Evolutionary conservation across 2,113 vertebrate species (phyloP).

Genomic region (Glareola pratincola): DNA sequence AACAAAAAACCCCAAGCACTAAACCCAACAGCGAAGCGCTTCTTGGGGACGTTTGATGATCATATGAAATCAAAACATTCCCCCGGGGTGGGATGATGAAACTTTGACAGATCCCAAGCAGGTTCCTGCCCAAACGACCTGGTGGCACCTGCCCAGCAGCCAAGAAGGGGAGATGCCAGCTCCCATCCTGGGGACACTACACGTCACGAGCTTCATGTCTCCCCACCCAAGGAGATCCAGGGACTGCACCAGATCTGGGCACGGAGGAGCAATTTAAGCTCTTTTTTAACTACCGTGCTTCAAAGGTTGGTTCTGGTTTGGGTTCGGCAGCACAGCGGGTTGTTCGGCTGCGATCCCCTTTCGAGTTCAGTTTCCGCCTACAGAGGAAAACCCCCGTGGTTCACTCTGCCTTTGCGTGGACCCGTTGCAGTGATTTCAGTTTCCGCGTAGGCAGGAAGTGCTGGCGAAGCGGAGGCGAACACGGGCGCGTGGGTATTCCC

Average conservation of each 20-base stretch:
- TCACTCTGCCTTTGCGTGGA: neutral
- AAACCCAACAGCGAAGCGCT: neutral
- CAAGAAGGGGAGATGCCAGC: neutral
- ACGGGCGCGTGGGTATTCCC: neutral
- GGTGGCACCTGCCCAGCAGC: neutral
- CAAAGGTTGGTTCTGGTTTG: neutral
- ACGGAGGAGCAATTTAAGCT: neutral
- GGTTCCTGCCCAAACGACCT: neutral
- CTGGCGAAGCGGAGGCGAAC: neutral
- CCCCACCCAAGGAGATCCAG: neutral
- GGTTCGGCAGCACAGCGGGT: neutral
- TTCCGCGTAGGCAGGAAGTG: neutral
- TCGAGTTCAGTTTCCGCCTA: rapidly evolving
- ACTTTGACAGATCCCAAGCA: neutral
- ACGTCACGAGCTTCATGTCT: rapidly evolving
- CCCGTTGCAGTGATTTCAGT: neutral
- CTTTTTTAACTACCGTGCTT: neutral
- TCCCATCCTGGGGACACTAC: neutral
- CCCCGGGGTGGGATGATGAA: neutral
- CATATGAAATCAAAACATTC: neutral
- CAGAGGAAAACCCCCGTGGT: neutral
- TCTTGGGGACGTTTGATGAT: neutral
- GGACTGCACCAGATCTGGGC: neutral
- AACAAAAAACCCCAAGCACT: neutral
- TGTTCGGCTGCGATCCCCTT: neutral